Evolutionary conservation across 2,113 vertebrate genomes (phyloP).

Genomic region (Stegastes partitus): DNA sequence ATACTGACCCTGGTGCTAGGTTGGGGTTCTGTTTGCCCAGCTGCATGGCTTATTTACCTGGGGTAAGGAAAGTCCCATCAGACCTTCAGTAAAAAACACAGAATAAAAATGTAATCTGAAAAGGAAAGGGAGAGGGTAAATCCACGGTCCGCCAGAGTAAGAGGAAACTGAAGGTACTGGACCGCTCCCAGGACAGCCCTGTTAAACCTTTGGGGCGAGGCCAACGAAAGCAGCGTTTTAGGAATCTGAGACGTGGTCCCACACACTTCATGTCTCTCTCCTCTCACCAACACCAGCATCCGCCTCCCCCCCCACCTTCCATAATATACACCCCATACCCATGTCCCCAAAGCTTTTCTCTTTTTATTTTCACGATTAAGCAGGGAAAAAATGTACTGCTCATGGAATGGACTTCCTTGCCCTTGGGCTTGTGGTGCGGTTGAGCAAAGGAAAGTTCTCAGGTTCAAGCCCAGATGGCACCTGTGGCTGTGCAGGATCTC

Average conservation of each 20-base stretch:
- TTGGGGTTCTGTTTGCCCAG: constrained; percentile 92
- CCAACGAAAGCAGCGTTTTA: constrained; percentile 89
- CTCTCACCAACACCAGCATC: constrained; percentile 32
- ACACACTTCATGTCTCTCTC: constrained; percentile 68
- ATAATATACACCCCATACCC: constrained; percentile 42
- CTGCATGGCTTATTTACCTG: constrained; percentile 95
- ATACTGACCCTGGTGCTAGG: constrained; percentile 80
- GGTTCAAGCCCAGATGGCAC: constrained; percentile 68
- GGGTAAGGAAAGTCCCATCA: constrained; percentile 91
- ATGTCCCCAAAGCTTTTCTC: constrained; percentile 30
- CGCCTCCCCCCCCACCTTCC: constrained; percentile 44
- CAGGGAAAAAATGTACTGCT: constrained; percentile 66
- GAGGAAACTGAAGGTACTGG: constrained; percentile 86
- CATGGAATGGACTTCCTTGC: constrained; percentile 71
- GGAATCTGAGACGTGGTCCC: constrained; percentile 82
- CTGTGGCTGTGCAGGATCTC: constrained; percentile 71
- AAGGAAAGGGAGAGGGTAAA: constrained; percentile 85
- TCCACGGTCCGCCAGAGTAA: constrained; percentile 85
- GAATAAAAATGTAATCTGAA: constrained; percentile 82
- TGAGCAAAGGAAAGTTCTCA: constrained; percentile 68
- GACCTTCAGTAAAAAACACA: constrained; percentile 79
- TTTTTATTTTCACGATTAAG: constrained; percentile 58
- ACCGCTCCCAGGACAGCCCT: constrained; percentile 85
- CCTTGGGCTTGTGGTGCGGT: constrained; percentile 63
- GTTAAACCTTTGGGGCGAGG: constrained; percentile 84